Evolutionary conservation across 92 coral and sea anemone species (phyloP), one percentile per base, ranked within the genome.

Genomic region (Anthopleura xanthogrammica): DNA sequence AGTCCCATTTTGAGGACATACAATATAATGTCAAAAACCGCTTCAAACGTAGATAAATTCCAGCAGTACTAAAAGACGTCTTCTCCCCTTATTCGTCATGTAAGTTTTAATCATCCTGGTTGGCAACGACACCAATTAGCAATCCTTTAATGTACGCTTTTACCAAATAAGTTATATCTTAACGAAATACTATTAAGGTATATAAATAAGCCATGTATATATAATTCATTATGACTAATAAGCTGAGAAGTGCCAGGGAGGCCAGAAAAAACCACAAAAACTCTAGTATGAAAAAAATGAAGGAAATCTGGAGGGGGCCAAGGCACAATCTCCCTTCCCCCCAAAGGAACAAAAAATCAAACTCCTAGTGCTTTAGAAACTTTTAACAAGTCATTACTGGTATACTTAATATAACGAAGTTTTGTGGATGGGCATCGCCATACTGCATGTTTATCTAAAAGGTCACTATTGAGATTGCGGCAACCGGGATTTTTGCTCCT

Each of bases 371-470:
- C n/a, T n/a, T n/a, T n/a, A n/a, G n/a, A n/a, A n/a, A n/a, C n/a
- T n/a, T n/a, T n/a, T n/a, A n/a, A n/a, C n/a, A n/a, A n/a, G n/a
- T n/a, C n/a, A n/a, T n/a, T n/a, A n/a, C n/a, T n/a, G n/a, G n/a
- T n/a, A n/a, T n/a, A n/a, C n/a, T n/a, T n/a, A n/a, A n/a, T n/a
- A n/a, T n/a, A n/a, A 76, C 87, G 88, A 55, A 58, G 14, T 75
- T 87, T 90, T 13, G 90, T 57, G 65, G 74, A 40, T 57, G 89
- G 41, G 58, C 84, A 82, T 52, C 66, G 80, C 93, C 90, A 87
- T 40, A 91, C 93, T 11, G 87, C 91, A 55, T 90, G 91, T 75
- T 80, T 78, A 76, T 88, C 89, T 73, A 87, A 70, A 85, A 84
- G 64, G 43, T 79, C 88, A 68, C 54, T 80, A 22, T 80, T 75